A percentile compares a stretch with the other conserved stretches of the same genome.
Conservation (phyloP, 2,797 vertebrate species). For the Typhlichthys eigenmanni region DNA sequence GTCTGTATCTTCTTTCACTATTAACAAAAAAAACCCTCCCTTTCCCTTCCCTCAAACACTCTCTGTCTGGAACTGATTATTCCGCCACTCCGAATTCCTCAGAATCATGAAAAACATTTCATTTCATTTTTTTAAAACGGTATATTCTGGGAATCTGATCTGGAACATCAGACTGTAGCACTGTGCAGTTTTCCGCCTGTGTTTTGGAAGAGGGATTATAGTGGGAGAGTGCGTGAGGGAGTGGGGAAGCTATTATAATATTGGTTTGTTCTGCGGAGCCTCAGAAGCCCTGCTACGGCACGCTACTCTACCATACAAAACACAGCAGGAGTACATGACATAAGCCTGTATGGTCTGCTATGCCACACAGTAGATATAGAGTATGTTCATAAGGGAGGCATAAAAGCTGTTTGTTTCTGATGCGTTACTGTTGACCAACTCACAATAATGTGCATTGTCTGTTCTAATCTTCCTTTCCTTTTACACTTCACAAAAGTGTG, state of each 20-base stretch:
- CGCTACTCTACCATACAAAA: conserved; percentile 62
- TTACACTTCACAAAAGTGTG: too few species aligned
- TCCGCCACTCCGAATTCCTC: conserved; percentile 40
- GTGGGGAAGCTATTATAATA: conserved; percentile 66
- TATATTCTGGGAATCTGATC: conserved; percentile 66
- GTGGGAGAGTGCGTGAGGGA: conserved; percentile 35
- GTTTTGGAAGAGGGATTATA: conserved; percentile 48
- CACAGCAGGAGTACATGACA: conserved; percentile 20
- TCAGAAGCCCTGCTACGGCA: conserved; percentile 51
- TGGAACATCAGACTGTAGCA: conserved; percentile 31
- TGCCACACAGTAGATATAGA: conserved; percentile 24
- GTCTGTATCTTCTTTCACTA: conserved; percentile 27
- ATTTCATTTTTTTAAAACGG: conserved; percentile 21
- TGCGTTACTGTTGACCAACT: too few species aligned
- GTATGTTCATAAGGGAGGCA: conserved; percentile 15
- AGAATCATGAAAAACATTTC: conserved; percentile 52
- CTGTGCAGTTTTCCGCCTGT: conserved; percentile 46
- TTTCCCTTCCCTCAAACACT: conserved; percentile 22
- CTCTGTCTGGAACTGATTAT: conserved; percentile 64
- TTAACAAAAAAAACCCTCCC: conserved; percentile 22
- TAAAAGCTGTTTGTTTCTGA: conserved; percentile 9
- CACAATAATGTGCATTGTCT: too few species aligned
- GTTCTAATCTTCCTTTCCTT: too few species aligned
- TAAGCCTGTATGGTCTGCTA: conserved; percentile 19
- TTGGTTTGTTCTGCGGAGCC: conserved; percentile 57